Evolutionary conservation across 2,113 vertebrate species (phyloP).

Genomic region (Cyphomyrus discorhynchus): DNA sequence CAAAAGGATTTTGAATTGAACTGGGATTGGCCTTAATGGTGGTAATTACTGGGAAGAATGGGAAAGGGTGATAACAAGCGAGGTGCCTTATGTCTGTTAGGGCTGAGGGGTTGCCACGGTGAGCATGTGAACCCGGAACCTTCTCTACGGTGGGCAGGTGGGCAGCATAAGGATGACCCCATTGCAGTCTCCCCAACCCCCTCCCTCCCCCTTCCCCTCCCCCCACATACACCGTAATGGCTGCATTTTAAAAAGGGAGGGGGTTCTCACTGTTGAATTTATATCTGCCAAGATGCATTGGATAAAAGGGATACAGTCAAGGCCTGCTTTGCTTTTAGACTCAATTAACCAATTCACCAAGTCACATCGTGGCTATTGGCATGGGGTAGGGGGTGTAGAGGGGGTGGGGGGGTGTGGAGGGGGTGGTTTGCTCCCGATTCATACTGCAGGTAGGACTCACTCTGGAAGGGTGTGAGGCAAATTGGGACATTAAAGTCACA

Average conservation of each 20-base stretch:
- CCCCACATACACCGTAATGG: constrained; percentile 38
- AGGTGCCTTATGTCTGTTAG: constrained; percentile 57
- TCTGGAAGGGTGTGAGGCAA: not conserved
- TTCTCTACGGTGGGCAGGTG: constrained; percentile 55
- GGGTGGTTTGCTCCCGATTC: not conserved
- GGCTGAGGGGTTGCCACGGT: constrained; percentile 48
- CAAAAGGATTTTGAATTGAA: constrained; percentile 64
- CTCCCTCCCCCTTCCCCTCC: constrained; percentile 39
- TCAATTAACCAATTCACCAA: not conserved
- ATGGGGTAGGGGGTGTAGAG: too few relatives aligned
- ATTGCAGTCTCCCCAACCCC: constrained; percentile 32
- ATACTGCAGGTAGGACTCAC: not conserved
- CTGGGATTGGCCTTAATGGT: constrained; percentile 64
- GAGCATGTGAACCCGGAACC: constrained; percentile 55
- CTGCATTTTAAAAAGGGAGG: constrained; percentile 43
- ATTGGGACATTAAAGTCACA: not conserved
- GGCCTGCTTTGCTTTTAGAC: not conserved
- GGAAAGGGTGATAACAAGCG: not conserved
- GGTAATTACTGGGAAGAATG: constrained; percentile 54
- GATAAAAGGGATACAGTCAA: constrained; percentile 64
- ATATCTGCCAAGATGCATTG: constrained; percentile 60
- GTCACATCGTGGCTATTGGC: not conserved
- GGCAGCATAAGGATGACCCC: constrained; percentile 68
- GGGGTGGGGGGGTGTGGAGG: not conserved
- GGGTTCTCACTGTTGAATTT: constrained; percentile 58